A percentile compares a stretch with the other conserved stretches of the same genome.
Evolutionary conservation across 2,888 invertebrate species (phyloP).

Genomic region (Kuschelorhynchus macadamiae): DNA sequence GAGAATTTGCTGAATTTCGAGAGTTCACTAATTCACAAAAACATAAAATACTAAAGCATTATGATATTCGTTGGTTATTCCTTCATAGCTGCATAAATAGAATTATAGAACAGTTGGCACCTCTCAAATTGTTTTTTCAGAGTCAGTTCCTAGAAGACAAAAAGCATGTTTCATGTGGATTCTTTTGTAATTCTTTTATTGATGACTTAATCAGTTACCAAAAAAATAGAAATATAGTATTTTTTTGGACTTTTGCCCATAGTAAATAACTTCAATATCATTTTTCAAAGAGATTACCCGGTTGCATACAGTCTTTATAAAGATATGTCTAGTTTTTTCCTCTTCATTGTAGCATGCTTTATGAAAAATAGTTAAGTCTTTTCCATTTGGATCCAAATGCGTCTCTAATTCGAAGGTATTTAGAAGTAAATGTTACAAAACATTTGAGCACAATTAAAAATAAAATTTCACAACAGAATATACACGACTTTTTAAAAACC

Average conservation of each 20-base stretch:
- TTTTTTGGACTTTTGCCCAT: too few species aligned
- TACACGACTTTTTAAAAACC: conserved; percentile 32
- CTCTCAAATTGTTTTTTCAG: too few species aligned
- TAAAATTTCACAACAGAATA: too few species aligned
- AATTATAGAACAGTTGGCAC: too few species aligned
- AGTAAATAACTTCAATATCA: conserved; percentile 28
- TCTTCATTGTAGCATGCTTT: conserved; percentile 30
- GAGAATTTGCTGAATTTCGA: conserved; percentile 43
- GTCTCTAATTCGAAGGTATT: conserved; percentile 32
- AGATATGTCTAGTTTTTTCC: conserved; percentile 25
- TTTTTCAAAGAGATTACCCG: conserved; percentile 45
- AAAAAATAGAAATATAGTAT: too few species aligned
- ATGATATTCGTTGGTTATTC: too few species aligned
- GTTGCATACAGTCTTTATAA: conserved; percentile 34
- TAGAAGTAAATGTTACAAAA: conserved; percentile 39
- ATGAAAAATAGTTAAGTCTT: conserved; percentile 39
- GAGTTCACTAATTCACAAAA: conserved; percentile 35
- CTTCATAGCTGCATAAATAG: too few species aligned
- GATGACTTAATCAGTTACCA: too few species aligned
- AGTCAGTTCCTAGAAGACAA: too few species aligned
- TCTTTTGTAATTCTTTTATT: too few species aligned
- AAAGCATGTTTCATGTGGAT: too few species aligned
- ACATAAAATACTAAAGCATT: conserved; percentile 35
- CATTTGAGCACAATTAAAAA: conserved; percentile 23
- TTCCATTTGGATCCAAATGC: conserved; percentile 30